phyloP scores from a whole-genome alignment of 2,888 invertebrate species.

The Tribolium freemani region DNA sequence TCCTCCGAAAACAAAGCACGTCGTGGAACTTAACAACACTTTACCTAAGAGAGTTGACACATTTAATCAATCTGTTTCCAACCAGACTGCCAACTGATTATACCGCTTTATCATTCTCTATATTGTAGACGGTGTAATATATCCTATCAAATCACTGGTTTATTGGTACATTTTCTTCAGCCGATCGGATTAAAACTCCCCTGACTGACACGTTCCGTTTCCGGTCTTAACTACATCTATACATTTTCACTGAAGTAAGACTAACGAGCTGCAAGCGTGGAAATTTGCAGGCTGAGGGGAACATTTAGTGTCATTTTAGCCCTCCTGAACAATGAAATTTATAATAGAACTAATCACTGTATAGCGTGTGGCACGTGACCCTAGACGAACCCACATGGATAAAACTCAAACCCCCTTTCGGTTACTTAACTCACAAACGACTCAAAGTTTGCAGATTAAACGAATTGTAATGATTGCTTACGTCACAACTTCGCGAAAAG shows the following conservation, averaged over 20 bases:
- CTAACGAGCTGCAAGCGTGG: constrained; percentile 54
- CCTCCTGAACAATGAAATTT: constrained; percentile 53
- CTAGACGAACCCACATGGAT: constrained; percentile 38
- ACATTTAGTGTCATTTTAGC: constrained; percentile 45
- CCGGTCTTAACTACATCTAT: constrained; percentile 54
- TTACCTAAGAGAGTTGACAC: constrained; percentile 13
- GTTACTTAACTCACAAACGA: constrained; percentile 56
- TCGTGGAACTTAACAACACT: constrained; percentile 30
- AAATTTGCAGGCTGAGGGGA: constrained; percentile 40
- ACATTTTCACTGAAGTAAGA: constrained; percentile 55
- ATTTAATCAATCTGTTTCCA: constrained; percentile 10
- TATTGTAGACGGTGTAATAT: background rate
- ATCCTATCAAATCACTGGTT: background rate
- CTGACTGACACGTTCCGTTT: constrained; percentile 53
- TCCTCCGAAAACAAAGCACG: constrained; percentile 46
- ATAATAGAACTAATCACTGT: constrained; percentile 62
- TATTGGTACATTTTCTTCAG: constrained; percentile 10
- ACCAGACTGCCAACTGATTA: constrained; percentile 1
- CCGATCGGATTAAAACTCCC: constrained; percentile 36
- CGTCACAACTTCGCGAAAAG: constrained; percentile 43
- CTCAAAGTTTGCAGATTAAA: constrained; percentile 59
- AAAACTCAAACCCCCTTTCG: constrained; percentile 46
- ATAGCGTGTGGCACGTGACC: constrained; percentile 61
- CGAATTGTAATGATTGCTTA: constrained; percentile 60
- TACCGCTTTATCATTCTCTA: background rate